Base-by-base conservation (phyloP, 92 coral and sea anemone genomes). In the Phenganax subtilis region DNA sequence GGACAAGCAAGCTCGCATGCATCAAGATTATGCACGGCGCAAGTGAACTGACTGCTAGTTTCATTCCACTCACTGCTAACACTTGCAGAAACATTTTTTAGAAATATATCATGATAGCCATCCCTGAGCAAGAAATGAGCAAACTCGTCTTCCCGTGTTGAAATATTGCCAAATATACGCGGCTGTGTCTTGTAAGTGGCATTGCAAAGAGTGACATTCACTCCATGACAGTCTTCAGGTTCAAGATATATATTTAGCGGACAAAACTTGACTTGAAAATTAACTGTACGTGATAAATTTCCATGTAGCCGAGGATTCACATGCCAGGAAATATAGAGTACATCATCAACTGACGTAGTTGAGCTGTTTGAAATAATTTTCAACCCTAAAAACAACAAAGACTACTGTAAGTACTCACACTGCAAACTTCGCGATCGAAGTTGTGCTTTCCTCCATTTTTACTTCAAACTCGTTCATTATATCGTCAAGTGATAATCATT, bases 1-100 rank as follows among this genome's bases (percentile, higher is more conserved):
- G 30, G 72, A 51, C 31, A 66, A 25, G 72, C 72, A 25, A 66
- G 14, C 1, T 10, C 2, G 31, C 81, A 76, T 16, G 29, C 67
- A n/a, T 76, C 44, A 14, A 76, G 16, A 54, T 74, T 54, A 58
- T 58, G 81, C 17, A 76, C 55, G 8, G 81, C 81, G 28, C 81
- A 76, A n/a, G 57, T 57, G 14, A 76, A 76, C 81, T 57, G 29
- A 3, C 16, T 7, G 55, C 68, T 58, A 0, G 67, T 76, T 15
- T 62, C 17, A 47, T 31, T 76, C 81, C 81, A 76, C 59, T 59
- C 16, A 10, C 81, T 57, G 53, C 81, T 54, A 3, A 76, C 6
- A 44, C 25, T 28, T 12, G 68, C 66, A 55, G 81, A 30, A 59
- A 3, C 44, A 57, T 76, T 51, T 12, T 27, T 55, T 67, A 0